A percentile compares a stretch with the other conserved stretches of the same genome.
These are phyloP conservation scores for Nymphalis urticae DNA, from an alignment of 2,888 invertebrate genomes.

Conservation along the genomic window DNA sequence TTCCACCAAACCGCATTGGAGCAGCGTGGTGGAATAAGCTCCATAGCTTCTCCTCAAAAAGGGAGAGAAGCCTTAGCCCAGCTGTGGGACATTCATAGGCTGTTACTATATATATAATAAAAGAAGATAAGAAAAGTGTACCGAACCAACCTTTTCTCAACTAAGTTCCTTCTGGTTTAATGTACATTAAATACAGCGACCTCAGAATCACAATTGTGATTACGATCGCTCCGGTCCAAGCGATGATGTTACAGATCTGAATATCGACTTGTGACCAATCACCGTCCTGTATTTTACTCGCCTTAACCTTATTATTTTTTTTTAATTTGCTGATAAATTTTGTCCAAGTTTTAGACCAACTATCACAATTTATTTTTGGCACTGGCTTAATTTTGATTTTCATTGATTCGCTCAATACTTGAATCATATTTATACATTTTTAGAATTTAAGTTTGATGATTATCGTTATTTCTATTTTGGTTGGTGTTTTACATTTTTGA, in stretches of 20 bases:
- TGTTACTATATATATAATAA: too few species aligned
- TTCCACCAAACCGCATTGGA: too few species aligned
- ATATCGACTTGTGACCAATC: conserved; percentile 20
- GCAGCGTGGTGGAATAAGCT: too few species aligned
- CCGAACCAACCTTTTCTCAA: neutral
- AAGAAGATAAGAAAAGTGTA: neutral
- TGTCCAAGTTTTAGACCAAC: conserved; percentile 6
- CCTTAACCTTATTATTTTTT: conserved; percentile 13
- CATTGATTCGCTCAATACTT: conserved; percentile 2
- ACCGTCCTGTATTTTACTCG: neutral
- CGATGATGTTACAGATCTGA: conserved; percentile 38
- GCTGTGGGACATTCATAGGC: too few species aligned
- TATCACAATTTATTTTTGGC: neutral
- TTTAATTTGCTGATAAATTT: conserved; percentile 17
- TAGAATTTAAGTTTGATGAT: neutral
- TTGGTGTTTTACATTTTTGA: conserved; percentile 1
- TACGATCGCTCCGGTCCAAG: conserved; percentile 49
- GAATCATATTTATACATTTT: conserved; percentile 29
- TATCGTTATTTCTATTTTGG: neutral
- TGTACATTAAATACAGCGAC: conserved; percentile 53
- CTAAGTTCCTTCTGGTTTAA: conserved; percentile 45
- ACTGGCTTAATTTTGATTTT: neutral
- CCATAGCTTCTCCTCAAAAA: too few species aligned
- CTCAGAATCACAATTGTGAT: conserved; percentile 48
- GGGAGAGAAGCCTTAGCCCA: too few species aligned